Base-by-base conservation (phyloP, 2,113 vertebrate species). In the Columba livia region DNA sequence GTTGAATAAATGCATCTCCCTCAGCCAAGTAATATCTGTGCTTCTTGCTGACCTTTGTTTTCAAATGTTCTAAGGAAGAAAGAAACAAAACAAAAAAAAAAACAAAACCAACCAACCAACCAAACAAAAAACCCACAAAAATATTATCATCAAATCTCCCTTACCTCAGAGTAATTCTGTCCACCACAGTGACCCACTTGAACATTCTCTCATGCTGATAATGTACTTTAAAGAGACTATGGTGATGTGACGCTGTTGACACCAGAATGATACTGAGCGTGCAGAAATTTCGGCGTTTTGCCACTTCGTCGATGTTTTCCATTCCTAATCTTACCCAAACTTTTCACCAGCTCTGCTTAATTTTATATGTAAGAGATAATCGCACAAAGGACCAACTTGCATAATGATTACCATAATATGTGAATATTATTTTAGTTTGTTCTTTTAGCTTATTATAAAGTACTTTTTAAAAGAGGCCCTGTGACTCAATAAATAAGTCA, bases 271-370 rank as follows among this genome's bases (percentile, higher is more conserved):
- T 70, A 31, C 58, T 77, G 15, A 1, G 42, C 28, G 12, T 11
- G 71, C 36, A 91, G 29, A 70, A 83, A 71, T n/a, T 50, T 83
- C 54, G 72, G 9, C 34, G 3, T 82, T 93, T 95, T 89, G 44
- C 60, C 26, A 42, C 79, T 93, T 88, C 78, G 79, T 91, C 79
- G 85, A 4, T 78, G 57, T 91, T 95, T 88, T 89, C 60, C 26
- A 15, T 89, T 85, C 28, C 82, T 90, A 85, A 82, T 47, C 65
- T 89, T 51, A 69, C 24, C 16, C 90, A 81, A 91, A 88, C 64
- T 78, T 94, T 94, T 85, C n/a, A 89, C 71, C 71, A 96, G 74
- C 88, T 94, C 89, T 91, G 61, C 82, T 72, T 85, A 31, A 4
- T 65, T 86, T 54, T 31, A 9, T 92, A 70, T 57, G 80, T 95